Evolutionary conservation across 2,888 invertebrate genomes (phyloP).

Genomic region (Phytoseiulus persimilis): DNA sequence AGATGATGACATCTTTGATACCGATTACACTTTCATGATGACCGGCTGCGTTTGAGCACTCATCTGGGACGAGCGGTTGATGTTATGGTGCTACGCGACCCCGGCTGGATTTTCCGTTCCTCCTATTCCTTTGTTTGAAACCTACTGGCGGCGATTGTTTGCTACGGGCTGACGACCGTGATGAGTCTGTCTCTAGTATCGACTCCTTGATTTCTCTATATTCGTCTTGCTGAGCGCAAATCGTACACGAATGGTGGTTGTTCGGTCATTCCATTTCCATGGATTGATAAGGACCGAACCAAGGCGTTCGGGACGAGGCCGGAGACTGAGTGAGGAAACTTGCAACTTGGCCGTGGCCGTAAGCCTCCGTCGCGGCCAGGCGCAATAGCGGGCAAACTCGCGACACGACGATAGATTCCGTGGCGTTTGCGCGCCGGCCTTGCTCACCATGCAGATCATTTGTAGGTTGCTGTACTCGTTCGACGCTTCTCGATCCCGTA

Average conservation of each 20-base stretch:
- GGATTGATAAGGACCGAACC: background rate
- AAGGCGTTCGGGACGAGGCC: background rate
- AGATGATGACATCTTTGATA: background rate
- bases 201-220: background rate
- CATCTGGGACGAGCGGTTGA: background rate
- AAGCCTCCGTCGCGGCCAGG: slow-evolving; percentile 31
- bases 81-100: background rate
- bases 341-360: slow-evolving; percentile 22
- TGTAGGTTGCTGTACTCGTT: background rate
- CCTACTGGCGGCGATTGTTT: background rate
- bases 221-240: background rate
- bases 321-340: slow-evolving; percentile 5
- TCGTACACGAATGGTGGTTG: background rate
- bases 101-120: background rate
- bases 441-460: background rate
- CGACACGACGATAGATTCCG: background rate
- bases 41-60: background rate
- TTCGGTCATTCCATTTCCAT: background rate
- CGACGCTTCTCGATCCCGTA: background rate
- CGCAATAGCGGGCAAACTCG: background rate
- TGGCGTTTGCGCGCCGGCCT: slow-evolving; percentile 5
- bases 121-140: background rate
- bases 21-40: background rate
- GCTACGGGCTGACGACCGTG: background rate
- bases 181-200: background rate